These are phyloP conservation scores for Protaetia brevitarsis DNA, from an alignment of 1,140 invertebrate genomes.

Conservation along the genomic window DNA sequence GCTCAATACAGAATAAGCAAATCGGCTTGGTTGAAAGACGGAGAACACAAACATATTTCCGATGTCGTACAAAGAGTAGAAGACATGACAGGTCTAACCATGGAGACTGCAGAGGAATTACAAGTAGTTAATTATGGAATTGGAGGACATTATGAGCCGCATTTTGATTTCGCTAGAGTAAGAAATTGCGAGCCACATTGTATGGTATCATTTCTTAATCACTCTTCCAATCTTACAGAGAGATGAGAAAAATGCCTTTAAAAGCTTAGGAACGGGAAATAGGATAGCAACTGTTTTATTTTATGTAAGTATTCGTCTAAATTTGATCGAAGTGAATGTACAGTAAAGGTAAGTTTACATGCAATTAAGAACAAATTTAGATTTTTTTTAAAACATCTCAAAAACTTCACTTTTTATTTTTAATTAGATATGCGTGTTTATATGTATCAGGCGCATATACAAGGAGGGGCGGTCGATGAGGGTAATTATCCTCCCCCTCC, in stretches of 20 bases:
- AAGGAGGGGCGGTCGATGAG: too few relatives aligned
- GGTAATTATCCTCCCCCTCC: too few relatives aligned
- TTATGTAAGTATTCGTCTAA: slow-evolving; percentile 80
- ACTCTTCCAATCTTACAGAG: too few relatives aligned
- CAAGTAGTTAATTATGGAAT: slow-evolving; percentile 99
- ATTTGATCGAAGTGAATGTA: too few relatives aligned
- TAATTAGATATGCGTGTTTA: too few relatives aligned
- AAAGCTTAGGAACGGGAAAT: slow-evolving; percentile 80
- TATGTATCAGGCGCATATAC: too few relatives aligned
- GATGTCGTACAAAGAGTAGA: slow-evolving; percentile 71
- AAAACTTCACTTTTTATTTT: too few relatives aligned
- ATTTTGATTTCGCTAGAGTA: slow-evolving; percentile 94
- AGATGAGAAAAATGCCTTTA: slow-evolving; percentile 88
- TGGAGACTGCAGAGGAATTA: slow-evolving; percentile 88
- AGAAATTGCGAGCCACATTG: too few relatives aligned
- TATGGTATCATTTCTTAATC: too few relatives aligned
- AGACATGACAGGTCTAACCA: slow-evolving; percentile 79
- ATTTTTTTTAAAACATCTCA: too few relatives aligned
- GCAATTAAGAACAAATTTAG: too few relatives aligned
- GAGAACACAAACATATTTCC: slow-evolving; percentile 74
- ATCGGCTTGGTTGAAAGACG: slow-evolving; percentile 89
- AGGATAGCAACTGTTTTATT: slow-evolving; percentile 92
- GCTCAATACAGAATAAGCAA: slow-evolving; percentile 97
- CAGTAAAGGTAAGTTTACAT: too few relatives aligned
- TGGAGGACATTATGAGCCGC: slow-evolving; percentile 98